Evolutionary conservation across 2,797 vertebrate species (phyloP), one percentile per base, ranked within the genome.

Genomic region (Cossypha niveicapilla): DNA sequence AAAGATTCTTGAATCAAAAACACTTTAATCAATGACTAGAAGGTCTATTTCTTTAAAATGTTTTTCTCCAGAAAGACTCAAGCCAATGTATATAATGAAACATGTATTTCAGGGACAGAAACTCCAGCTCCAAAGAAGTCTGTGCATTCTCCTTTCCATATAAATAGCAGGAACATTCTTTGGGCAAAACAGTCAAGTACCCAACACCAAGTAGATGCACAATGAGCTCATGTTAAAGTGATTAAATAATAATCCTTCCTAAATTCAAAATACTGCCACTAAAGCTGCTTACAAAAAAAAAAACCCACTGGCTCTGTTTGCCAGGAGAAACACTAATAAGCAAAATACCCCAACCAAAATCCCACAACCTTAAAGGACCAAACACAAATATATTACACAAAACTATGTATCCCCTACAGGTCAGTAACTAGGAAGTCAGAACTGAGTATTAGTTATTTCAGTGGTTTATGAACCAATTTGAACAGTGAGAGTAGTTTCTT

Each of bases 181-280:
- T n/a, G 5, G 11, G 47, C 67, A 88, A 72, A 86, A 75, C 10
- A 65, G 25, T 24, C 57, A 58, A 86, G 41, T n/a, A 88, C 2
- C 1, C 30, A 81, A 75, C 10, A 39, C 21, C 41, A 8, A 88
- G 63, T 47, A 94, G 77, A 91, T 15, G 44, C 6, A 66, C n/a
- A 67, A 48, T 3, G 37, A 91, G 34, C 73, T 79, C 84, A 91
- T 19, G 8, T 32, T 74, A 22, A 87, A 85, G 45, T 86, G 57
- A 94, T 88, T 92, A 91, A 93, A 89, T 76, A 94, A 88, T 65
- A 93, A 87, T 89, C 75, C 72, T 77, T 68, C 61, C 68, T 72
- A 74, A 87, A 83, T 68, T 92, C 79, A 95, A 87, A 94, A 76
- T 47, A 83, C 32, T 54, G 37, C 50, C 57, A 79, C 74, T 91